Conservation (phyloP, 2,888 invertebrate genomes). For the Leptinotarsa juncta region DNA sequence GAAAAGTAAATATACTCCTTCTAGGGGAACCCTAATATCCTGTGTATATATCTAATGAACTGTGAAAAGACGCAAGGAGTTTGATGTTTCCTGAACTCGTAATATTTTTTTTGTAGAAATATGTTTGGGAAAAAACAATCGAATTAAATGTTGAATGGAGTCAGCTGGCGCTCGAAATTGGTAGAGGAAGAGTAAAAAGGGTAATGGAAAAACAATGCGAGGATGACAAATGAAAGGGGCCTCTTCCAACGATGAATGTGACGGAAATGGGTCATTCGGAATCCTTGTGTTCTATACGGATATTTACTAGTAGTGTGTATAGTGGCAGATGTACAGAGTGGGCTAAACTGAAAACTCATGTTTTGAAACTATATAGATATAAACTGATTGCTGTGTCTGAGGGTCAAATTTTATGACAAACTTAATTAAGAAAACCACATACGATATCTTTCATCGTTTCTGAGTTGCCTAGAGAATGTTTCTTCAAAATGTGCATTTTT, state of each 20-base stretch:
- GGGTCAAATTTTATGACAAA: too few relatives aligned
- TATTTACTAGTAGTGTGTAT: background rate
- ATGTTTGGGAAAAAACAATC: background rate
- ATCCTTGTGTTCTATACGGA: background rate
- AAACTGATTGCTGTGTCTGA: too few relatives aligned
- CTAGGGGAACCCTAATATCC: background rate
- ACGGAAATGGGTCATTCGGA: background rate
- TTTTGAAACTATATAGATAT: too few relatives aligned
- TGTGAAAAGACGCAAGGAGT: slow-evolving; percentile 7
- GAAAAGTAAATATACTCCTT: background rate
- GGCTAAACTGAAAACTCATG: too few relatives aligned
- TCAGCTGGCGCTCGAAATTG: background rate
- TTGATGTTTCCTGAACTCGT: slow-evolving; percentile 9
- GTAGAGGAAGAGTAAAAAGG: background rate
- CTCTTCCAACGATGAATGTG: background rate
- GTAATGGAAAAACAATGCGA: background rate
- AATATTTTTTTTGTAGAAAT: slow-evolving; percentile 1
- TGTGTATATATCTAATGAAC: slow-evolving; percentile 9
- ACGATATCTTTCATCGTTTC: too few relatives aligned
- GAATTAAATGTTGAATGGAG: slow-evolving; percentile 6
- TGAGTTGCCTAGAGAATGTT: too few relatives aligned
- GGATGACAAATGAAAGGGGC: background rate
- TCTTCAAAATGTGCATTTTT: too few relatives aligned
- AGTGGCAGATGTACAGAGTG: too few relatives aligned
- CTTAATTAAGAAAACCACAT: too few relatives aligned